A percentile compares a stretch with the other conserved stretches of the same genome.
phyloP scores from a whole-genome alignment of 2,113 vertebrate genomes.

The Myotis davidii region DNA sequence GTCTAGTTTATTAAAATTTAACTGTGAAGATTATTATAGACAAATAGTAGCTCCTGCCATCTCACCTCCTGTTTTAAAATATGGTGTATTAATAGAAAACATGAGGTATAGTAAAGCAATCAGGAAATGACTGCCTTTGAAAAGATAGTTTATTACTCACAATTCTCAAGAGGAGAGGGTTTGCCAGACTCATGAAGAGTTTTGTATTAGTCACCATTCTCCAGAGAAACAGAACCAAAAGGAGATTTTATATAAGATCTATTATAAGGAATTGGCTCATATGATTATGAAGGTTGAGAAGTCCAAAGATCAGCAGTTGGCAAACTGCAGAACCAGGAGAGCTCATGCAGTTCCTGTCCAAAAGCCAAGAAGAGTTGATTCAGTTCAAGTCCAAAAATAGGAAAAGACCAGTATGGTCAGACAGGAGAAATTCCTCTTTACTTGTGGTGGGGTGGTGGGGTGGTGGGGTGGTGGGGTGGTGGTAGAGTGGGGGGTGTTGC shows the following conservation, averaged over 20 bases:
- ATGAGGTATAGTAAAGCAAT: background rate
- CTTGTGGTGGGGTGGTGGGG: background rate
- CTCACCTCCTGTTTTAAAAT: background rate
- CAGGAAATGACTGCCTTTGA: background rate
- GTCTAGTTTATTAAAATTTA: slow-evolving; percentile 25
- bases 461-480: background rate
- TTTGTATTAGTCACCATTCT: background rate
- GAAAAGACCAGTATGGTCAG: background rate
- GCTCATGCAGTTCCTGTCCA: background rate
- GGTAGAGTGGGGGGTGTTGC: background rate
- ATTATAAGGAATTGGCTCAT: background rate
- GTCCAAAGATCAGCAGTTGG: background rate
- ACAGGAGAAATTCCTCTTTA: background rate
- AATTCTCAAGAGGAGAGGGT: background rate
- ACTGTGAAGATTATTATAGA: background rate
- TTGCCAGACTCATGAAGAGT: background rate
- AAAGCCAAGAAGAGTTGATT: background rate
- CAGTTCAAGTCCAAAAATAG: background rate
- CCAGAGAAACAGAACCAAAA: background rate
- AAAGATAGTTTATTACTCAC: background rate
- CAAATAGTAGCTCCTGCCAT: background rate
- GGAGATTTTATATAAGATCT: background rate
- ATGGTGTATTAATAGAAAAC: background rate
- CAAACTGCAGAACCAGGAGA: background rate
- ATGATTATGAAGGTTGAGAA: background rate